phyloP scores from a whole-genome alignment of 2,113 vertebrate genomes.

The Prolemur simus region DNA sequence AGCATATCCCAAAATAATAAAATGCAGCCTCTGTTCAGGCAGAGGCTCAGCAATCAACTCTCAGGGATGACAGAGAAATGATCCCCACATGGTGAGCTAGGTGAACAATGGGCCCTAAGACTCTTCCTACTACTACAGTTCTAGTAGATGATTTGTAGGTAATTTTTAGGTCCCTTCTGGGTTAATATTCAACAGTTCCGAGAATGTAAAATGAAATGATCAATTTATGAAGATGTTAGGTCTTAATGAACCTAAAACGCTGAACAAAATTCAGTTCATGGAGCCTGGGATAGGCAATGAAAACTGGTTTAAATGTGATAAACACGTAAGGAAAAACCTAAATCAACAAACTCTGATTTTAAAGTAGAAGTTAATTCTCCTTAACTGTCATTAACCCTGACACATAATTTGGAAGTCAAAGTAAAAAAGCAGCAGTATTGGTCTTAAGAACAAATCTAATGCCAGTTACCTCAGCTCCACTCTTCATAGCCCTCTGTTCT shows the following conservation, averaged over 20 bases:
- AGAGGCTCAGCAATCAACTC: neutral
- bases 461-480: neutral
- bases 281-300: neutral
- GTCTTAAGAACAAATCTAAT: conserved; percentile 45
- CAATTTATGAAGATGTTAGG: neutral
- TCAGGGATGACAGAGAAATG: neutral
- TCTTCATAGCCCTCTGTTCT: neutral
- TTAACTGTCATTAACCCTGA: conserved; percentile 7
- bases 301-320: conserved; percentile 1
- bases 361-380: conserved; percentile 24
- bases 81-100: neutral
- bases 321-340: neutral
- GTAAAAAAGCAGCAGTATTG: neutral
- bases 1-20: neutral
- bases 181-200: neutral
- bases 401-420: conserved; percentile 6
- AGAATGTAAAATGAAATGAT: conserved; percentile 5
- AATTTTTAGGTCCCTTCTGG: neutral
- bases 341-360: neutral
- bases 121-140: neutral
- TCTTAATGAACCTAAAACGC: conserved; percentile 15
- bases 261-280: conserved; percentile 19
- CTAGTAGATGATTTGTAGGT: neutral
- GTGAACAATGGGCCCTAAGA: neutral
- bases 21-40: neutral